Conservation (phyloP, 2,797 vertebrate species). For the Moxostoma hubbsi region DNA sequence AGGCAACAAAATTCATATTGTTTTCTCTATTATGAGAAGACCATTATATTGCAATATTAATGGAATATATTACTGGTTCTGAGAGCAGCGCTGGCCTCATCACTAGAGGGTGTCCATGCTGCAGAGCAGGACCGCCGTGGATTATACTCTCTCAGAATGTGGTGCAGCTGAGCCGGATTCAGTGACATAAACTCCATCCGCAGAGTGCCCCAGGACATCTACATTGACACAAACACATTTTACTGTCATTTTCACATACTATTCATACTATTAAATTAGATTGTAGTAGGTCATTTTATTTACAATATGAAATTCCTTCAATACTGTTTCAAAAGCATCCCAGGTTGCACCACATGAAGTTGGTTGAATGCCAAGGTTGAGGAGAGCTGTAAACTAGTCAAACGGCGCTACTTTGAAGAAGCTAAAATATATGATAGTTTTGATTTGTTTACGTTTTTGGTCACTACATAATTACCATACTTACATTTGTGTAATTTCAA, state of each 20-base stretch:
- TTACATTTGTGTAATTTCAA: too few species aligned
- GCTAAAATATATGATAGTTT: too few species aligned
- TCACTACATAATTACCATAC: too few species aligned
- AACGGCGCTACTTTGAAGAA: too few species aligned
- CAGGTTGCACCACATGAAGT: too few species aligned
- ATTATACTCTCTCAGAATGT: constrained; percentile 79
- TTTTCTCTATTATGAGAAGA: not conserved
- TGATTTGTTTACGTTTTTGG: too few species aligned
- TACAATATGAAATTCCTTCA: too few species aligned
- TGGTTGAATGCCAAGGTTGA: too few species aligned
- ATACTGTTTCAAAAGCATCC: too few species aligned
- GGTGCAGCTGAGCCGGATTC: constrained; percentile 78
- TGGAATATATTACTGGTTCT: constrained; percentile 64
- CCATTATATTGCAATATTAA: not conserved
- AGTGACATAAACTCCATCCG: constrained; percentile 72
- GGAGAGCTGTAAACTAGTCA: too few species aligned
- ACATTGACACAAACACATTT: constrained; percentile 27
- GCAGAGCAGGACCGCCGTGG: constrained; percentile 66
- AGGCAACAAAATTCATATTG: not conserved
- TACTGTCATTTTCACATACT: not conserved
- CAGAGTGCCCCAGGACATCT: constrained; percentile 78
- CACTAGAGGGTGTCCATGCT: constrained; percentile 71
- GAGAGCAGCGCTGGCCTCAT: constrained; percentile 65
- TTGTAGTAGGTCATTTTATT: too few species aligned
- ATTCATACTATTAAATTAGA: not conserved